Evolutionary conservation across 2,888 invertebrate species (phyloP), one percentile per base, ranked within the genome.

Genomic region (Chromoteleia sp.): DNA sequence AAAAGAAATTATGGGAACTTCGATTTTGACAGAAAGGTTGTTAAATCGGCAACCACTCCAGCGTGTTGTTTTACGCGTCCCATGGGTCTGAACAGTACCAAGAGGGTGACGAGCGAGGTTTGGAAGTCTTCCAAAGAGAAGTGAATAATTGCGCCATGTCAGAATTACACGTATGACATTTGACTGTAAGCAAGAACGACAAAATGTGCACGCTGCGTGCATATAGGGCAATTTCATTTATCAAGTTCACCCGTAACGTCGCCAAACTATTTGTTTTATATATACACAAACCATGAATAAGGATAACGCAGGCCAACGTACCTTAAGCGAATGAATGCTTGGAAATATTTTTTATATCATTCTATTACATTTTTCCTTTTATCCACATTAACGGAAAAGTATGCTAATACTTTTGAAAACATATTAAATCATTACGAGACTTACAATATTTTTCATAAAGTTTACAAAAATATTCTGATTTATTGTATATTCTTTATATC

Each of bases 101-200:
- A 59, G 54, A 45, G 81, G 75, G 81, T 81, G 81, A 77, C 68
- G 81, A 81, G 81, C 67, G 76, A 63, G 73, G 63, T 67, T 77
- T 75, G 61, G 67, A 77, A 73, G 56, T 36, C 61, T 73, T 77
- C 74, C 79, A 73, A 56, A 79, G 48, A 67, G 19, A 8, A 41
- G 41, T 79, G 21, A 61, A 74, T 54, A 68, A 79, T 74, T 67
- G 39, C 39, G 7, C 36, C 10, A 5, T 21, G 36, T 36, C 41
- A 73, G 67, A 73, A 58, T 30, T 50, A 33, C 10, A 59, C 43
- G 10, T 63, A 41, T 7, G 14, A 17, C 48, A 52, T 52, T 21
- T 30, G 33, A 43, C 54, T 65, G 43, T 25, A 36, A 39, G n/a
- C 29, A 14, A 56, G 8, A 36, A 41, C 15, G n/a, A 36, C 21